A percentile compares a stretch with the other conserved stretches of the same genome.
Conservation (phyloP, 2,797 vertebrate species). For the Sylvia borin region DNA sequence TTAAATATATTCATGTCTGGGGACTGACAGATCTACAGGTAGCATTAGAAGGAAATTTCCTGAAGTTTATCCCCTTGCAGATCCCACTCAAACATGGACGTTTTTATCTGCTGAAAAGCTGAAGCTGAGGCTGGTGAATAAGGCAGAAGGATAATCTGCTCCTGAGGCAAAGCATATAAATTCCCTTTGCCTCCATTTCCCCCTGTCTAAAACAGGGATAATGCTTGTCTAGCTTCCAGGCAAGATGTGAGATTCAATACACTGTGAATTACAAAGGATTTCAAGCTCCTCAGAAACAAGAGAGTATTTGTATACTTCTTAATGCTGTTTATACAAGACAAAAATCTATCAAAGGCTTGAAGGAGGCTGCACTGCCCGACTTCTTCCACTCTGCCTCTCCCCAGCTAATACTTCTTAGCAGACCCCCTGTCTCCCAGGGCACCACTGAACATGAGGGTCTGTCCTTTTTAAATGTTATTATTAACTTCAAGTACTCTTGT, state of each 20-base stretch:
- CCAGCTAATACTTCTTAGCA: not conserved
- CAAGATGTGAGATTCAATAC: constrained; percentile 11
- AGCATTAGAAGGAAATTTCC: constrained; percentile 42
- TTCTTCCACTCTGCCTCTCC: not conserved
- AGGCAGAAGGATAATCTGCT: constrained; percentile 22
- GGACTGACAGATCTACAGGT: not conserved
- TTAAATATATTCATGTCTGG: not conserved
- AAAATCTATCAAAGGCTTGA: constrained; percentile 13
- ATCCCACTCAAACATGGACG: not conserved
- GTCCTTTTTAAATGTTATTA: not conserved
- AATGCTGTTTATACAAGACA: constrained; percentile 22
- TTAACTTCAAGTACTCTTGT: not conserved
- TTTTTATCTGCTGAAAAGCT: constrained; percentile 18
- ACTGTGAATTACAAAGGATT: constrained; percentile 18
- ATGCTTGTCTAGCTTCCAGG: constrained; percentile 10
- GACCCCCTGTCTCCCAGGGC: not conserved
- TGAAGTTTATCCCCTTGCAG: constrained; percentile 26
- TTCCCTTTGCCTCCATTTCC: constrained; percentile 36
- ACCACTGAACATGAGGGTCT: not conserved
- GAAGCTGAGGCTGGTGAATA: not conserved
- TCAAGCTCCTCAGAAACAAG: not conserved
- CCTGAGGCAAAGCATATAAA: constrained; percentile 12
- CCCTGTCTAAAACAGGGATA: constrained; percentile 36
- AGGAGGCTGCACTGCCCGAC: not conserved
- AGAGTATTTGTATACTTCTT: constrained; percentile 8